Evolutionary conservation across 2,113 vertebrate species (phyloP), one percentile per base, ranked within the genome.

Genomic region (Zeus faber): DNA sequence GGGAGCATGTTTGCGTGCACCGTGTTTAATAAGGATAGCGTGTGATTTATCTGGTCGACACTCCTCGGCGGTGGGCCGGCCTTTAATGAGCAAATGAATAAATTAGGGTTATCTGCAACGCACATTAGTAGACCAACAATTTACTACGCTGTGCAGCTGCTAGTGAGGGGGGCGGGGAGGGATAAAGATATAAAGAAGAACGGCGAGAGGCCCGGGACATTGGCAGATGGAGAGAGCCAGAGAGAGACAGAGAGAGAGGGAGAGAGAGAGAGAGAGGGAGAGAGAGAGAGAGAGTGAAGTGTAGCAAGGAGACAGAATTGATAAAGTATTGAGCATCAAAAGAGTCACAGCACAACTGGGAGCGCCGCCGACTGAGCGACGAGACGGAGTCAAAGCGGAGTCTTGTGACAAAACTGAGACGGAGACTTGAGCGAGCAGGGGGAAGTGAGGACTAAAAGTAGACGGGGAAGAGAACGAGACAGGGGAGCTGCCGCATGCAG

Each of bases 31-130:
- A 10, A 23, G 25, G 54, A 18, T 53, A 41, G n/a, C 23, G 6
- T 54, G 43, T 54, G 24, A 37, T 2, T 17, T n/a, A n/a, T 5
- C 40, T 27, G 23, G 23, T 48, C 48, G 62, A n/a, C 47, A 27
- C 51, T 58, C 11, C 4, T 1, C 5, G 18, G 23, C 43, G 29
- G 18, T 37, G 54, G 31, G 11, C 40, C 24, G 23, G 55, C n/a
- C 52, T 54, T 67, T 65, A 82, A 67, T 58, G 59, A 57, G 62
- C 44, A 70, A 70, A 76, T 63, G 56, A 77, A 75, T 29, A 49
- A 46, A 66, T 74, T 47, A 13, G 10, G 41, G 0, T 1, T 56
- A 59, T 26, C 67, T 46, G 24, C 49, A 26, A 20, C 47, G 47
- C 61, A 62, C 21, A 54, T 55, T 53, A 51, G 46, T 45, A 62